A percentile compares a stretch with the other conserved stretches of the same genome.
These are phyloP conservation scores for Helarctos malayanus DNA, from an alignment of 2,797 vertebrate species.

Conservation along the genomic window DNA sequence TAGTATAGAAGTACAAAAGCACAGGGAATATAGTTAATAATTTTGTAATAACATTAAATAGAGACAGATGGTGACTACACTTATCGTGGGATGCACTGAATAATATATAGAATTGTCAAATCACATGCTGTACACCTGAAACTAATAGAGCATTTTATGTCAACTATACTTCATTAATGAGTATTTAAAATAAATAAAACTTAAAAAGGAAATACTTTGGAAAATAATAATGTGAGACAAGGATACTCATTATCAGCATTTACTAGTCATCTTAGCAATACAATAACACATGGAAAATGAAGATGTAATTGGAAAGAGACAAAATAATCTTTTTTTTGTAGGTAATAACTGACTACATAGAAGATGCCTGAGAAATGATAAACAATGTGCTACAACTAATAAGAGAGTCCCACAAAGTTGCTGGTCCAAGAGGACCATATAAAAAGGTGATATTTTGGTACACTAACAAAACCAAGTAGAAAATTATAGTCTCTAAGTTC, in stretches of 20 bases:
- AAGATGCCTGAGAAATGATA: constrained; percentile 8
- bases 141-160: neutral
- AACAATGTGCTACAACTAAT: neutral
- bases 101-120: neutral
- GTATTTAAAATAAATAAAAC: neutral
- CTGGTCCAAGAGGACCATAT: neutral
- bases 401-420: neutral
- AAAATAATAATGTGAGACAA: neutral
- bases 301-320: neutral
- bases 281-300: neutral
- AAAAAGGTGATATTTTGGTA: neutral
- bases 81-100: neutral
- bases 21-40: neutral
- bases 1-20: neutral
- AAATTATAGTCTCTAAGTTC: constrained; percentile 1
- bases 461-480: neutral
- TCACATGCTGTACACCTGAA: neutral
- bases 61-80: neutral
- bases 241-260: neutral
- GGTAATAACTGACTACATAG: neutral
- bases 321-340: neutral
- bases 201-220: neutral
- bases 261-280: neutral
- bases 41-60: neutral
- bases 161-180: neutral